These are phyloP conservation scores for Syngnathoides biaculeatus DNA, from an alignment of 2,113 vertebrate genomes.

Conservation along the genomic window DNA sequence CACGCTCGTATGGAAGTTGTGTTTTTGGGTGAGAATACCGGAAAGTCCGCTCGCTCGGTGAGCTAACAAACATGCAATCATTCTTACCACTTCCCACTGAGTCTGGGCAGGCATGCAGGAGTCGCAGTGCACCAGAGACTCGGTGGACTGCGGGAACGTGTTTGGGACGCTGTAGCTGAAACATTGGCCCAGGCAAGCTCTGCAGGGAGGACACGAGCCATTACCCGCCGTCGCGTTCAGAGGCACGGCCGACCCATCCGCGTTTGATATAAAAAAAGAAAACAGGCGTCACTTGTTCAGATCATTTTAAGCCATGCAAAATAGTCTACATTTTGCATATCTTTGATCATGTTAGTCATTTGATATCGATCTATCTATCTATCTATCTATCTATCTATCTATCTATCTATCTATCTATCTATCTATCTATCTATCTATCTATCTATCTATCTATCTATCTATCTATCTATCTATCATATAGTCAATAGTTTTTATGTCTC, in stretches of 20 bases:
- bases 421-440: too few species aligned
- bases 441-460: too few species aligned
- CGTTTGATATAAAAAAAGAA: neutral
- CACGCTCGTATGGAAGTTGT: neutral
- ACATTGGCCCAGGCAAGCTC: slow-evolving; percentile 96
- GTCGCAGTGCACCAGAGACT: slow-evolving; percentile 97
- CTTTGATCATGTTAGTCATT: too few species aligned
- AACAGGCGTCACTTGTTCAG: too few species aligned
- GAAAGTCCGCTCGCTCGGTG: slow-evolving; percentile 17
- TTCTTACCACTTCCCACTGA: slow-evolving; percentile 98
- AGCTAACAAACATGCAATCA: slow-evolving; percentile 34
- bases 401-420: too few species aligned
- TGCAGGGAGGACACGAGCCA: slow-evolving; percentile 54
- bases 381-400: too few species aligned
- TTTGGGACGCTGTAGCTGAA: slow-evolving; percentile 99
- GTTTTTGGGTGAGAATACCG: neutral
- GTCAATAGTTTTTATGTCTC: too few species aligned
- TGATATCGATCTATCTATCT: too few species aligned
- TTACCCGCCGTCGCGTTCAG: neutral
- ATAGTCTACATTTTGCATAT: too few species aligned
- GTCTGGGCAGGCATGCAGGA: slow-evolving; percentile 97
- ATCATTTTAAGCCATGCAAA: too few species aligned
- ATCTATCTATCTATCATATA: too few species aligned
- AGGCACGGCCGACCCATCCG: neutral
- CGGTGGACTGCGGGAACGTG: slow-evolving; percentile 96